Evolutionary conservation across 2,888 invertebrate species (phyloP).

Genomic region (Amiota communis): DNA sequence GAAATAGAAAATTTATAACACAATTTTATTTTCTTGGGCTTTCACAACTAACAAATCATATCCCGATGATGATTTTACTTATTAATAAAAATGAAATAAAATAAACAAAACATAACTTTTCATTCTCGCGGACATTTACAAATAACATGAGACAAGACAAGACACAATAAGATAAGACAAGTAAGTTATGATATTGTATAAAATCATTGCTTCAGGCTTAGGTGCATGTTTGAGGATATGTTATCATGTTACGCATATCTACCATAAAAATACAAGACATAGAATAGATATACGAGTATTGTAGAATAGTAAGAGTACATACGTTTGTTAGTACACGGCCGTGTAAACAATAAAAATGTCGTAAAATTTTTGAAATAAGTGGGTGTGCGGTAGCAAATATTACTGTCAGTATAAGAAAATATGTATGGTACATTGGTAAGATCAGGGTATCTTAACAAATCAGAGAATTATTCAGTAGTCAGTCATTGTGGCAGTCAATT

Average conservation of each 20-base stretch:
- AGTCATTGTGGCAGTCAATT: not conserved
- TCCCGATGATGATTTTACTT: constrained; percentile 5
- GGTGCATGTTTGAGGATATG: constrained; percentile 1
- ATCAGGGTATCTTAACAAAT: not conserved
- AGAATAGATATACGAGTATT: too few species aligned
- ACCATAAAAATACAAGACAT: not conserved
- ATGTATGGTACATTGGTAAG: not conserved
- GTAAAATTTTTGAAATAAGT: constrained; percentile 61
- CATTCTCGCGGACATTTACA: constrained; percentile 18
- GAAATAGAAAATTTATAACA: not conserved
- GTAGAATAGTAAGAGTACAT: not conserved
- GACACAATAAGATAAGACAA: too few species aligned
- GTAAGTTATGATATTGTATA: too few species aligned
- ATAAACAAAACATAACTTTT: constrained; percentile 10
- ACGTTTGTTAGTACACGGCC: not conserved
- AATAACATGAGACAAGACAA: too few species aligned
- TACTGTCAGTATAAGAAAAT: not conserved
- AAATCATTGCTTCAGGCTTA: not conserved
- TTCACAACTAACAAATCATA: not conserved
- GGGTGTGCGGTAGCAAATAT: constrained; percentile 13
- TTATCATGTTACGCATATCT: too few species aligned
- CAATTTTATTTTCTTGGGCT: not conserved
- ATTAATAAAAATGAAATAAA: constrained; percentile 30
- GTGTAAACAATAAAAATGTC: constrained; percentile 59
- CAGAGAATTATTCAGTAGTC: not conserved